These are phyloP conservation scores for Tor tambroides DNA, from an alignment of 2,113 vertebrate species.

Conservation along the genomic window DNA sequence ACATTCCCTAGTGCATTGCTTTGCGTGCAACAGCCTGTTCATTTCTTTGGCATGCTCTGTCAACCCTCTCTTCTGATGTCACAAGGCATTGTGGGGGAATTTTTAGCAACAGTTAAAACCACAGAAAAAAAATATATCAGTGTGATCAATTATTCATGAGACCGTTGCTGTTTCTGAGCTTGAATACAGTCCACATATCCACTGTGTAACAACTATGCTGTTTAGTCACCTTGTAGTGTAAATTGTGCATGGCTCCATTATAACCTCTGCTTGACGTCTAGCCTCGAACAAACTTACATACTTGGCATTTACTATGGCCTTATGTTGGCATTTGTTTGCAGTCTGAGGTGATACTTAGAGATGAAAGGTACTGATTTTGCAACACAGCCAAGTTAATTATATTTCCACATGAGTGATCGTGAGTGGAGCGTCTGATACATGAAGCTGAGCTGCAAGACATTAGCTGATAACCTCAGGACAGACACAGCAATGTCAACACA, in stretches of 20 bases:
- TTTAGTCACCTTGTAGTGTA: slow-evolving; percentile 46
- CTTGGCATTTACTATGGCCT: slow-evolving; percentile 9
- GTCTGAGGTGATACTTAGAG: background rate
- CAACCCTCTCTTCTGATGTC: background rate
- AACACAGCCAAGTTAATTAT: slow-evolving; percentile 11
- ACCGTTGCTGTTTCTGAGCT: slow-evolving; percentile 30
- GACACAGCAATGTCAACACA: slow-evolving; percentile 18
- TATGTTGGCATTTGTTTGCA: slow-evolving; percentile 34
- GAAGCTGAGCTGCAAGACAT: slow-evolving; percentile 16
- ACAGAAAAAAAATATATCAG: slow-evolving; percentile 31
- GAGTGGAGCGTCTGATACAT: background rate
- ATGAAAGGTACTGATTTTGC: background rate
- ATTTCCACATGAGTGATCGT: background rate
- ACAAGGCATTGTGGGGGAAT: background rate
- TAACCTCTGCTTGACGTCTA: background rate
- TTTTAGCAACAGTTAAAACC: slow-evolving; percentile 44
- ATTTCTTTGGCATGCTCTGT: background rate
- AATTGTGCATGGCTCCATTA: slow-evolving; percentile 25
- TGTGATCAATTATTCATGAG: slow-evolving; percentile 55
- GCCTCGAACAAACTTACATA: background rate
- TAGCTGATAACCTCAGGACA: slow-evolving; percentile 30
- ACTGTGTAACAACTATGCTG: background rate
- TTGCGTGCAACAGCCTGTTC: background rate
- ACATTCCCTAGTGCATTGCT: background rate
- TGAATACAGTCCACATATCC: slow-evolving; percentile 33